These are phyloP conservation scores for Celastrina argiolus DNA, from an alignment of 2,888 invertebrate genomes.

Conservation along the genomic window DNA sequence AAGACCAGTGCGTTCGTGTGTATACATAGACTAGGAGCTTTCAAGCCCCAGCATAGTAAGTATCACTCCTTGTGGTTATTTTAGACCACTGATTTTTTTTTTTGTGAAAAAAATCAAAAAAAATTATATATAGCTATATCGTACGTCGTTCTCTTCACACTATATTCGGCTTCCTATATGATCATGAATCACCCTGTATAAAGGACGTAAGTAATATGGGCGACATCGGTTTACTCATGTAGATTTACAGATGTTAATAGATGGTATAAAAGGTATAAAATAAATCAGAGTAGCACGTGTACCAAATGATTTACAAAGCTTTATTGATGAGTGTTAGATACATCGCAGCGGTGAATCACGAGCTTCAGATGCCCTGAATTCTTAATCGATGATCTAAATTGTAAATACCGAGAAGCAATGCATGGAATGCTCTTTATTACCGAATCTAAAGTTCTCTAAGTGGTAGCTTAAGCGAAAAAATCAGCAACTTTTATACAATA, in stretches of 20 bases:
- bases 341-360: background rate
- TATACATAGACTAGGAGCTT: no score
- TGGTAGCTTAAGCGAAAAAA: background rate
- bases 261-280: background rate
- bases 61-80: no score
- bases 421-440: background rate
- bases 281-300: background rate
- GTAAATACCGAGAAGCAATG: background rate
- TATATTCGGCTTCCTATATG: no score
- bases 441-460: background rate
- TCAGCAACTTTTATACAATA: background rate
- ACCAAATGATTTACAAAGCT: background rate
- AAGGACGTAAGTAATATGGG: background rate
- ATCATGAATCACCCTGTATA: no score
- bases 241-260: background rate
- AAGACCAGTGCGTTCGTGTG: no score
- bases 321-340: background rate
- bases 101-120: no score
- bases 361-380: background rate
- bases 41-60: no score
- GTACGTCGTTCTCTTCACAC: no score
- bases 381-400: slow-evolving; percentile 7
- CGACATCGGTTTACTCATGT: background rate
- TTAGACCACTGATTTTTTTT: no score
- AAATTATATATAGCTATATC: no score